A percentile compares a stretch with the other conserved stretches of the same genome.
These are phyloP conservation scores for Thunnus albacares DNA, from an alignment of 2,797 vertebrate genomes.

Conservation along the genomic window DNA sequence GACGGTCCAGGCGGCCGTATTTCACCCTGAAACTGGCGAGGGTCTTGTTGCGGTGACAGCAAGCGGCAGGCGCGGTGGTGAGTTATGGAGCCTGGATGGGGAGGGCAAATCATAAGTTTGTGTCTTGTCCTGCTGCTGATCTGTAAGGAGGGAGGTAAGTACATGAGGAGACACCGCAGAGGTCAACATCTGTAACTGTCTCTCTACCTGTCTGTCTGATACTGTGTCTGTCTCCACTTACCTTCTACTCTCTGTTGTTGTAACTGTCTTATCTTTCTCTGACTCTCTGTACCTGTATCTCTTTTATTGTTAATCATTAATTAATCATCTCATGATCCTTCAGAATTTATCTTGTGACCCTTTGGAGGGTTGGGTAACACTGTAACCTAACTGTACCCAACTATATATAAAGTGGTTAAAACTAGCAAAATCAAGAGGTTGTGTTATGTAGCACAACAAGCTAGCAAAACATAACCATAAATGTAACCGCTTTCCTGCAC, in stretches of 20 bases:
- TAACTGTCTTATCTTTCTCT: neutral
- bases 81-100: slow-evolving; percentile 66
- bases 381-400: too few relatives aligned
- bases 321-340: too few relatives aligned
- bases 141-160: slow-evolving; percentile 27
- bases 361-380: too few relatives aligned
- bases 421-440: neutral
- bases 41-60: slow-evolving; percentile 52
- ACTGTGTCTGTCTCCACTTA: neutral
- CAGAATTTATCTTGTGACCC: too few relatives aligned
- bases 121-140: slow-evolving; percentile 45
- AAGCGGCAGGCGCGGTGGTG: slow-evolving; percentile 42
- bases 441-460: too few relatives aligned
- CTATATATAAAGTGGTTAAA: too few relatives aligned
- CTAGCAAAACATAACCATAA: too few relatives aligned
- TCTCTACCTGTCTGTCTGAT: neutral
- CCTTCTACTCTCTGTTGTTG: neutral
- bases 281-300: neutral
- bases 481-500: too few relatives aligned
- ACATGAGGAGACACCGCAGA: slow-evolving; percentile 19
- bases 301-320: neutral
- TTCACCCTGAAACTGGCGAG: slow-evolving; percentile 36
- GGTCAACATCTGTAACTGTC: slow-evolving; percentile 34
- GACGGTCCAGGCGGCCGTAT: slow-evolving; percentile 50
- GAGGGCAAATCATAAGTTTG: slow-evolving; percentile 69